Evolutionary conservation across 2,888 invertebrate species (phyloP), one percentile per base, ranked within the genome.

Genomic region (Aethes cnicana): DNA sequence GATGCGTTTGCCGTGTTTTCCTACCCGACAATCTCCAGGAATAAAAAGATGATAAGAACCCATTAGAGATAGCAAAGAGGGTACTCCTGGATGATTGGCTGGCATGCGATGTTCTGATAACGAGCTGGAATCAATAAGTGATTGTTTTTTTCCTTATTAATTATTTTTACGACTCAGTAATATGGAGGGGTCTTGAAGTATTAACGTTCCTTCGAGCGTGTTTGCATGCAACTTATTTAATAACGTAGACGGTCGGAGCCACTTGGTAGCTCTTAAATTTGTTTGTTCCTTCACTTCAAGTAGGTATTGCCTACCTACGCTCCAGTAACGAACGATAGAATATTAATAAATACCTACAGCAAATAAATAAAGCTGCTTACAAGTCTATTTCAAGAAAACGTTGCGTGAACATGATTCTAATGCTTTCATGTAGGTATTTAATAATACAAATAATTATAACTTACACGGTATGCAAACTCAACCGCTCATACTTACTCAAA

Each of bases 41-140:
- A 69, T 74, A 85, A 80, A 84, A 85, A 83, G 77, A 84, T 82
- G 87, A 88, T 88, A 88, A 87, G 82, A 70, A 61, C 56, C 65
- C 66, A 74, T 74, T 72, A 74, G 53, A 74, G 76, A 76, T 75
- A 77, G 68, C 63, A 68, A 67, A 66, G 68, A 69, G 70, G 72
- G 64, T 64, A 69, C 43, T 23, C n/a, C 23, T 25, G 37, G 47
- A 14, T 26, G 35, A 52, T 39, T 37, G 33, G 39, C 11, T 18
- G 12, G 61, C 82, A 82, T 78, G 82, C 81, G 63, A 82, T 65
- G 62, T 68, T 12, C 26, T 48, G 57, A 54, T 55, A 33, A 53
- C 57, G 58, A 63, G 12, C 28, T 20, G 32, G 33, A 42, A 69
- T 69, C 71, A 65, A 70, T 72, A 62, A 56, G 58, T 64, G 63